These are phyloP conservation scores for Atopsyche davidsoni DNA, from an alignment of 1,140 invertebrate species.

Conservation along the genomic window DNA sequence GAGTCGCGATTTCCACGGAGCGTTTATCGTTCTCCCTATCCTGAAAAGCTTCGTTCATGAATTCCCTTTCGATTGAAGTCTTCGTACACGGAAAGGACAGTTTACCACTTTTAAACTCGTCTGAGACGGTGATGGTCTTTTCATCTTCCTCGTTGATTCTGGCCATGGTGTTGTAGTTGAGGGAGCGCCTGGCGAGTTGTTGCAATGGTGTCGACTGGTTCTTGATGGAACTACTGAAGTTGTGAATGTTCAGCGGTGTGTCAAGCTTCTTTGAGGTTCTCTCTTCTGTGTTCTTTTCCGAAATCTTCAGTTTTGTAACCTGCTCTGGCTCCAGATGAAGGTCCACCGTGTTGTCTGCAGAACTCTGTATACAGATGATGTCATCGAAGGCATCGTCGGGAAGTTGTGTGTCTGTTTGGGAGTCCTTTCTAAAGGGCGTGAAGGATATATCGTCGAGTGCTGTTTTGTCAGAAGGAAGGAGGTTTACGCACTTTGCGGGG, in stretches of 20 bases:
- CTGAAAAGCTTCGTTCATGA: constrained; percentile 12
- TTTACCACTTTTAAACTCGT: constrained; percentile 16
- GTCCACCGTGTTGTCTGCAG: constrained; percentile 15
- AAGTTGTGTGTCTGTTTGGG: no score
- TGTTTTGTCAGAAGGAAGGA: no score
- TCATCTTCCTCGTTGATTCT: constrained; percentile 30
- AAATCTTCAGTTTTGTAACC: constrained; percentile 20
- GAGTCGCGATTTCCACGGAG: neutral
- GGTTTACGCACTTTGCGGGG: no score
- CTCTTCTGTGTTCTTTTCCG: constrained; percentile 30
- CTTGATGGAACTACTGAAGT: constrained; percentile 38
- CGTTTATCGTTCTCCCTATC: neutral
- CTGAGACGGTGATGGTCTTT: constrained; percentile 10
- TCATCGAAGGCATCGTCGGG: constrained; percentile 11
- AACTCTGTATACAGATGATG: constrained; percentile 28
- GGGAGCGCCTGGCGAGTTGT: constrained; percentile 35
- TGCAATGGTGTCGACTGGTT: constrained; percentile 39
- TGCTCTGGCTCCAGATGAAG: neutral
- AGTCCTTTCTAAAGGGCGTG: no score
- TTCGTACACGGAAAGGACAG: constrained; percentile 11
- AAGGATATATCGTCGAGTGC: no score
- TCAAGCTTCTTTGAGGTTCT: constrained; percentile 31
- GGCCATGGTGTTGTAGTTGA: constrained; percentile 34
- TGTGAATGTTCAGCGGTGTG: constrained; percentile 38
- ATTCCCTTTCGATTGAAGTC: constrained; percentile 23